Conservation (phyloP, 1,140 invertebrate species). For the Pollicipes pollicipes region DNA sequence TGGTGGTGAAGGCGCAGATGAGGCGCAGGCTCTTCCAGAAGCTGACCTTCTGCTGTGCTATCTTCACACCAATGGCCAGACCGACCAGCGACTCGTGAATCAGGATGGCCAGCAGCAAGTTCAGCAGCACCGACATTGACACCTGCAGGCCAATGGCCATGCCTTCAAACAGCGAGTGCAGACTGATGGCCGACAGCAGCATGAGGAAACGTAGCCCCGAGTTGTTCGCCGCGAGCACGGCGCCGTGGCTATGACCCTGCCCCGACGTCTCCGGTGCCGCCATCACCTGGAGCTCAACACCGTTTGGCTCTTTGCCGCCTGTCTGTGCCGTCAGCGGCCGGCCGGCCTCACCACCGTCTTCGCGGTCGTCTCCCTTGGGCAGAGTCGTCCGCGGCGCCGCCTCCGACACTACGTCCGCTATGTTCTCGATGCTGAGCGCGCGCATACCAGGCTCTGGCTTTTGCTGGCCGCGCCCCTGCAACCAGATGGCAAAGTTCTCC, state of each 20-base stretch:
- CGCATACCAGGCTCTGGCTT: too few species aligned
- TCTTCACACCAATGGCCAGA: background rate
- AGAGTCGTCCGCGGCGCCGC: too few species aligned
- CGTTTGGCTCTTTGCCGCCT: background rate
- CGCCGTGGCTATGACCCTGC: background rate
- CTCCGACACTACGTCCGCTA: too few species aligned
- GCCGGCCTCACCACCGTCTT: background rate
- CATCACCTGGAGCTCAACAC: background rate
- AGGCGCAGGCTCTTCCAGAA: background rate
- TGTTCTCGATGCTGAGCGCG: too few species aligned
- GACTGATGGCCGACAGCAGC: constrained; percentile 25
- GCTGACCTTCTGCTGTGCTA: background rate
- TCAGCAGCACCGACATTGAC: constrained; percentile 9
- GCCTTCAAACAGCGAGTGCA: constrained; percentile 30
- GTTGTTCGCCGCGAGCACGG: constrained; percentile 6
- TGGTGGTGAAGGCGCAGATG: background rate
- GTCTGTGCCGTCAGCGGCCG: too few species aligned
- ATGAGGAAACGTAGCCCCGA: constrained; percentile 22
- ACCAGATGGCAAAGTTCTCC: background rate
- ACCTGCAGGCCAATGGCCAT: constrained; percentile 27
- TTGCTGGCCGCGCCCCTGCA: background rate
- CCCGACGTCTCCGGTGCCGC: background rate
- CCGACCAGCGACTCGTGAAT: background rate
- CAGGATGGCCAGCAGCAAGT: background rate
- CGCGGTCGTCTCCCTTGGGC: too few species aligned